Evolutionary conservation across 2,888 invertebrate genomes (phyloP).

Genomic region (Trachelus troglodyta): DNA sequence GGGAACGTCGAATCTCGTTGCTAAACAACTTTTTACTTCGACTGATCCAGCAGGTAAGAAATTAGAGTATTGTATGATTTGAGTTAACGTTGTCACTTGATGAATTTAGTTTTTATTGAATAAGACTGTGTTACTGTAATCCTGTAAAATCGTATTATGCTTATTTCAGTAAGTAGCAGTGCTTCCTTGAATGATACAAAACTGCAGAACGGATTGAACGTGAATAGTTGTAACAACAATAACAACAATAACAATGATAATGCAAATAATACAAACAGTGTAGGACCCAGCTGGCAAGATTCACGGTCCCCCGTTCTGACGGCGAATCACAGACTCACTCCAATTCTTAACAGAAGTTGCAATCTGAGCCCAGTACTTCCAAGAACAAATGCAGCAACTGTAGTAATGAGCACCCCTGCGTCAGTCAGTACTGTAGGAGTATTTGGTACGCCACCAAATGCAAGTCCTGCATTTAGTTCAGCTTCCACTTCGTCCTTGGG

Average conservation of each 20-base stretch:
- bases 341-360: slow-evolving; percentile 51
- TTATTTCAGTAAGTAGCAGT: slow-evolving; percentile 53
- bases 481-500: slow-evolving; percentile 59
- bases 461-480: slow-evolving; percentile 61
- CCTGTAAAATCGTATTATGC: not conserved
- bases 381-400: slow-evolving; percentile 38
- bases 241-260: slow-evolving; percentile 19
- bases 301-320: slow-evolving; percentile 44
- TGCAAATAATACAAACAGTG: slow-evolving; percentile 33
- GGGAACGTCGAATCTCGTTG: slow-evolving; percentile 38
- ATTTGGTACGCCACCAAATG: slow-evolving; percentile 52
- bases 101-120: not conserved
- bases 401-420: slow-evolving; percentile 39
- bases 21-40: slow-evolving; percentile 53
- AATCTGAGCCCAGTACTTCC: slow-evolving; percentile 56
- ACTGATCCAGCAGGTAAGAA: slow-evolving; percentile 15
- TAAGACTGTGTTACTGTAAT: not conserved
- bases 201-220: slow-evolving; percentile 49
- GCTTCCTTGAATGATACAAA: slow-evolving; percentile 60
- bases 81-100: not conserved
- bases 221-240: slow-evolving; percentile 34
- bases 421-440: slow-evolving; percentile 29
- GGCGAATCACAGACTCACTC: slow-evolving; percentile 53
- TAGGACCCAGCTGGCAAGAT: slow-evolving; percentile 53
- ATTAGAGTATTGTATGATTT: not conserved